Evolutionary conservation across 2,113 vertebrate genomes (phyloP).

Genomic region (Cephalopholis sonnerati): DNA sequence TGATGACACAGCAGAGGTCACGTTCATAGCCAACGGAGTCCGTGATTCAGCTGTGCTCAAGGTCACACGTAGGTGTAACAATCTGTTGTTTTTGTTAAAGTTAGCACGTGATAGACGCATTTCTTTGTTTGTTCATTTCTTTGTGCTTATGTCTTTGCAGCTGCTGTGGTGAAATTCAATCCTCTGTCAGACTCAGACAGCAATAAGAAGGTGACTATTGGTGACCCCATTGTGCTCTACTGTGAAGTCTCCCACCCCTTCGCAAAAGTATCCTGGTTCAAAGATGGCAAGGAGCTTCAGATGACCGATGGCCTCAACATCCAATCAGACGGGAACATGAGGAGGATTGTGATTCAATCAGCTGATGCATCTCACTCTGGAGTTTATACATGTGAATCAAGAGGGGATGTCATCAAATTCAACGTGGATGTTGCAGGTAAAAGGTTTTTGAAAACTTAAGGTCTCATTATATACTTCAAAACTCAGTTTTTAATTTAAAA

Average conservation of each 20-base stretch:
- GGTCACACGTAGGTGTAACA: constrained; percentile 85
- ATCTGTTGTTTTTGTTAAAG: not conserved
- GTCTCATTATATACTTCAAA: not conserved
- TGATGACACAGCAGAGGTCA: constrained; percentile 86
- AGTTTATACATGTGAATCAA: constrained; percentile 82
- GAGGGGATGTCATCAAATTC: constrained; percentile 79
- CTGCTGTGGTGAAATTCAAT: constrained; percentile 76
- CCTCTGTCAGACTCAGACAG: constrained; percentile 77
- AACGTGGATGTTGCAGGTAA: constrained; percentile 83
- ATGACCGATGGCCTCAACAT: constrained; percentile 72
- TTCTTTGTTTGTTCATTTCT: not conserved
- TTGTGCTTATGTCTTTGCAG: constrained; percentile 56
- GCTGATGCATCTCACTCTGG: constrained; percentile 81
- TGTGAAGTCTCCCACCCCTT: constrained; percentile 82
- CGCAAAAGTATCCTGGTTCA: constrained; percentile 80
- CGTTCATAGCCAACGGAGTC: constrained; percentile 87
- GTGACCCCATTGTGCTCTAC: constrained; percentile 82
- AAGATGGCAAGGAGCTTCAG: constrained; percentile 79
- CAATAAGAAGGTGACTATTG: constrained; percentile 70
- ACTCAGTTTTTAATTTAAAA: not conserved
- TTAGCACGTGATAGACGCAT: not conserved
- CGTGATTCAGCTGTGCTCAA: constrained; percentile 86
- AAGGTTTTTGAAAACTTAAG: not conserved
- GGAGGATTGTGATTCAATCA: constrained; percentile 83
- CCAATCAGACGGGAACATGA: constrained; percentile 84